Base-by-base conservation (phyloP, 2,888 invertebrate species). In the Odontomyia ornata region DNA sequence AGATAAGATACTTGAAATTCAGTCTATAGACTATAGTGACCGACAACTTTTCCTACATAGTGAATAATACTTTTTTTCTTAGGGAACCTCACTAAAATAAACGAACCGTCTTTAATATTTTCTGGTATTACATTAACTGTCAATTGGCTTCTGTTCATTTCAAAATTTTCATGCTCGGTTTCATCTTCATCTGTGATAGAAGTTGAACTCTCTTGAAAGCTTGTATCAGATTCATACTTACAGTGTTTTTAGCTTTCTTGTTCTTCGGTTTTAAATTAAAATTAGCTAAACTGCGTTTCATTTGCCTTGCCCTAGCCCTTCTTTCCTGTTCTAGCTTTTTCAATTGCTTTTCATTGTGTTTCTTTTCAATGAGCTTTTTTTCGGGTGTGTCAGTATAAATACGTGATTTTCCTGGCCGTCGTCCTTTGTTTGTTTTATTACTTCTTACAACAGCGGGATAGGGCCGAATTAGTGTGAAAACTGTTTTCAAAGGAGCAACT, bases 271-370 rank as follows among this genome's bases (percentile, higher is more conserved):
- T n/a, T n/a, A n/a, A n/a, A n/a, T n/a, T n/a, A n/a, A n/a, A n/a
- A n/a, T 52, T 15, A 52, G 52, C 52, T 52, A 52, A 52, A 52
- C 52, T 52, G 27, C 28, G 62, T 27, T 62, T 62, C 28, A 62
- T 62, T 62, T 62, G 27, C 27, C 62, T 62, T 27, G 62, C 62
- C 62, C 28, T 62, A 28, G 25, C 28, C 1, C 62, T 62, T 62
- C 28, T 23, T 62, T 62, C 62, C 28, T 62, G 62, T 62, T 62
- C 62, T 62, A 62, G 62, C 62, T 62, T 62, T 27, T 62, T 62
- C 62, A 62, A 62, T 15, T 52, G 52, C 52, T 52, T 52, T 52
- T 52, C 52, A 52, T 52, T 52, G 52, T 52, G 52, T 52, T 52
- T 62, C 62, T 27, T 1, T 27, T 62, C 62, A 27, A 62, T 23